Evolutionary conservation across 2,797 vertebrate genomes (phyloP).

Genomic region (Pristis pectinata): DNA sequence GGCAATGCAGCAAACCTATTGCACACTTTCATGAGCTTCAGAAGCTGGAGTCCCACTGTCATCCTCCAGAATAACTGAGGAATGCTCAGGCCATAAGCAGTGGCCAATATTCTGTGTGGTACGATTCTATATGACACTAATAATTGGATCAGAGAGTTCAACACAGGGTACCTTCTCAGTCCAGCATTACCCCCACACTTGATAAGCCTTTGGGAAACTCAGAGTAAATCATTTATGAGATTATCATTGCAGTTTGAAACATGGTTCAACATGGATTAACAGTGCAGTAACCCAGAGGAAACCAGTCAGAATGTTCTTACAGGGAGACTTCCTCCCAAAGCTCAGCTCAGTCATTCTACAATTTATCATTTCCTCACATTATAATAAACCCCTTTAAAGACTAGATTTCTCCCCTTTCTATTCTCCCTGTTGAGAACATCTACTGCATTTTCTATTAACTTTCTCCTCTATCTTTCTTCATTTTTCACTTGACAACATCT

Average conservation of each 20-base stretch:
- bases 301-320: not conserved
- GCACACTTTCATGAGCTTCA: not conserved
- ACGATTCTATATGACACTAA: not conserved
- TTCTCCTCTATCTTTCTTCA: not conserved
- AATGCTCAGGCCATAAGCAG: not conserved
- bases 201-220: not conserved
- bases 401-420: not conserved
- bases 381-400: not conserved
- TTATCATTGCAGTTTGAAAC: not conserved
- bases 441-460: not conserved
- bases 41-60: not conserved
- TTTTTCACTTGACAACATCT: not conserved
- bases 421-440: not conserved
- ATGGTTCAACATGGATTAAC: conserved; percentile 12
- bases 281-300: not conserved
- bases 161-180: not conserved
- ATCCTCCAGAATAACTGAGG: not conserved
- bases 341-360: not conserved
- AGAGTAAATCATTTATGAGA: conserved; percentile 6
- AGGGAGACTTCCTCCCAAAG: not conserved
- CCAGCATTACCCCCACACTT: not conserved
- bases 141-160: not conserved
- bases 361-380: not conserved
- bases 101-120: too few relatives aligned
- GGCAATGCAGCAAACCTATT: not conserved